Percentiles rank a stretch among this genome's conserved stretches.
These are phyloP conservation scores for Epinephelus moara DNA, from an alignment of 2,113 vertebrate species.

Conservation along the genomic window DNA sequence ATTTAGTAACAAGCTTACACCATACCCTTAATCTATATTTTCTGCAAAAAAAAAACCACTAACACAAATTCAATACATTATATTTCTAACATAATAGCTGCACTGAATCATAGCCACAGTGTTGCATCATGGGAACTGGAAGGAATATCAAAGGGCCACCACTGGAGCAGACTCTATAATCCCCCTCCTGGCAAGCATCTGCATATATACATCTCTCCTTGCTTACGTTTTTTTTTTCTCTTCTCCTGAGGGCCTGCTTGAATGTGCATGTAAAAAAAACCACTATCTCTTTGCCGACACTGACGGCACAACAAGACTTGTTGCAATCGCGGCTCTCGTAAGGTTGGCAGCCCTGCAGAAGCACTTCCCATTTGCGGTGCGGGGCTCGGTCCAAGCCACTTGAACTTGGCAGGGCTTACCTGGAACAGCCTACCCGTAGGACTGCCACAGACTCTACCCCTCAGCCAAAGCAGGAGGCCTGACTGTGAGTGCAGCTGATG, in stretches of 20 bases:
- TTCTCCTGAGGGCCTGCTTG: slow-evolving; percentile 40
- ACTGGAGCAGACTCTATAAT: slow-evolving; percentile 69
- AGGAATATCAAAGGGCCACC: slow-evolving; percentile 73
- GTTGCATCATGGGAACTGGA: slow-evolving; percentile 76
- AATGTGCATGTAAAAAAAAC: slow-evolving; percentile 53
- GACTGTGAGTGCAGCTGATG: slow-evolving; percentile 66
- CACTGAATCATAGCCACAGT: slow-evolving; percentile 36
- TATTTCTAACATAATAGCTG: slow-evolving; percentile 39
- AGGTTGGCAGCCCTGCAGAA: slow-evolving; percentile 77
- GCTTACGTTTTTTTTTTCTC: slow-evolving; percentile 32
- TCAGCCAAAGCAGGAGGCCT: slow-evolving; percentile 67
- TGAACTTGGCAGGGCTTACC: slow-evolving; percentile 83
- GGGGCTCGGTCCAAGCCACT: slow-evolving; percentile 82
- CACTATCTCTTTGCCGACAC: slow-evolving; percentile 59
- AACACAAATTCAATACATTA: slow-evolving; percentile 11
- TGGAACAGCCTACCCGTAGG: slow-evolving; percentile 79
- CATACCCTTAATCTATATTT: background rate
- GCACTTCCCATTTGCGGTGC: slow-evolving; percentile 79
- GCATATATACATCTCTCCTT: slow-evolving; percentile 63
- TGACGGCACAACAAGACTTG: slow-evolving; percentile 46
- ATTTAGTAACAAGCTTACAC: background rate
- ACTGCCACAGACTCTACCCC: slow-evolving; percentile 70
- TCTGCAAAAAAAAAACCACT: slow-evolving; percentile 12
- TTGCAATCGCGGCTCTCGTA: slow-evolving; percentile 58
- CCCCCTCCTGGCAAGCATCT: slow-evolving; percentile 70